Base-by-base conservation (phyloP, 1,140 invertebrate genomes). In the Ectropis grisescens region DNA sequence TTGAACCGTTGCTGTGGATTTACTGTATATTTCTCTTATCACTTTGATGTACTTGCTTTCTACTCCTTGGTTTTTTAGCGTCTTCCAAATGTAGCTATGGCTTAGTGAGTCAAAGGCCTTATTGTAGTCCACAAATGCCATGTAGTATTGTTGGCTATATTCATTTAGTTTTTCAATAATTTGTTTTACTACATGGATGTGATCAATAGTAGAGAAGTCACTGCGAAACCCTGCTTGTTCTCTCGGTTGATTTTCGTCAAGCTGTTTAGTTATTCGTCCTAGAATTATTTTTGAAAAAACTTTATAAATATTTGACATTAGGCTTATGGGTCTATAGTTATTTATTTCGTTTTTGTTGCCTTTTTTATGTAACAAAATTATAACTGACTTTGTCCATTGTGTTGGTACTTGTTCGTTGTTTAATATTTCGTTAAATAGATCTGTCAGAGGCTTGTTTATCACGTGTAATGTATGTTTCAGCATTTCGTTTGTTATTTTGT, bases 371-470 rank as follows among this genome's bases (percentile, higher is more conserved):
- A 40, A 14, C 11, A 39, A 5, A 11, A 39, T 15, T 16, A 46
- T 46, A 7, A 33, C 36, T 13, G 33, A 39, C n/a, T 46, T 46
- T 11, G 42, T 40, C 43, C 43, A 39, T 36, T 40, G 29, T 10
- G 11, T 28, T 8, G 33, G 37, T 1, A 41, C 35, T 34, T 34
- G 13, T 16, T 41, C 32, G 24, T 15, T 34, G 8, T 2, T 2
- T 2, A 46, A 14, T 36, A 40, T 36, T 23, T 46, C 30, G 11
- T 44, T 44, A 15, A 44, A 44, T 37, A 37, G 8, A 26, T 24
- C 1, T 9, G 37, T 40, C 11, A 46, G 9, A 9, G n/a, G 8
- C 24, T 36, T 36, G 13, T 13, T 27, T 2, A 24, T 39, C n/a
- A 22, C 33, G 8, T 9, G 1, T 39, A 40, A 5, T 1, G 29